A percentile compares a stretch with the other conserved stretches of the same genome.
phyloP scores from a whole-genome alignment of 2,113 vertebrate species.

The Fukomys damarensis region DNA sequence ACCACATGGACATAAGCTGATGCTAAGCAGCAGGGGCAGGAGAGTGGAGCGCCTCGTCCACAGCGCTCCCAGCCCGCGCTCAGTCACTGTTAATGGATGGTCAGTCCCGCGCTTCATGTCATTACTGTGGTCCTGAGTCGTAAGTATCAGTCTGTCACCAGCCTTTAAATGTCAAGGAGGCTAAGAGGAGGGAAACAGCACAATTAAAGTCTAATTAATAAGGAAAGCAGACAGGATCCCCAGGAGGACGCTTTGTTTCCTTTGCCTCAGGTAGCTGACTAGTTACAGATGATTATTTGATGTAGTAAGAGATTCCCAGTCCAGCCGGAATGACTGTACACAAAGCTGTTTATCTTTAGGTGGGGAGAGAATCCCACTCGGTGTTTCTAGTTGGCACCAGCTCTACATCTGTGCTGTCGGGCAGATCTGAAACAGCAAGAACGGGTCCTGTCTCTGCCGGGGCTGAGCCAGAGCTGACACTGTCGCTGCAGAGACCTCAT shows the following conservation, averaged over 20 bases:
- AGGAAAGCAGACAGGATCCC: constrained; percentile 28
- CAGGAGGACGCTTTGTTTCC: not conserved
- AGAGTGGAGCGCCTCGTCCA: not conserved
- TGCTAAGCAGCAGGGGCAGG: not conserved
- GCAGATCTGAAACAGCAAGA: not conserved
- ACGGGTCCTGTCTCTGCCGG: not conserved
- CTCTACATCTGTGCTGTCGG: not conserved
- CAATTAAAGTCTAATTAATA: constrained; percentile 27
- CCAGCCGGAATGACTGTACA: constrained; percentile 14
- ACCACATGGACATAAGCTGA: not conserved
- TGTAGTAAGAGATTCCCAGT: constrained; percentile 44
- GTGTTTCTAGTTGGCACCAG: constrained; percentile 19
- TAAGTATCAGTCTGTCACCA: not conserved
- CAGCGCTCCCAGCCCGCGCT: not conserved
- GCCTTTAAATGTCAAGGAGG: constrained; percentile 12
- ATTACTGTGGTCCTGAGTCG: not conserved
- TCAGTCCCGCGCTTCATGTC: not conserved
- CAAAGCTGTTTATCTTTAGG: constrained; percentile 49
- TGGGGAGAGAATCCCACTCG: constrained; percentile 2
- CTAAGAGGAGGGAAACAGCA: not conserved
- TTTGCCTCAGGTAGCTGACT: constrained; percentile 52
- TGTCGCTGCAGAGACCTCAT: not conserved
- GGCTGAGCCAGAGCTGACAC: not conserved
- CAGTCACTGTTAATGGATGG: not conserved
- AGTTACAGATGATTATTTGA: constrained; percentile 41